Base-by-base conservation (phyloP, 2,113 vertebrate species). In the Cryptotis parvus region DNA sequence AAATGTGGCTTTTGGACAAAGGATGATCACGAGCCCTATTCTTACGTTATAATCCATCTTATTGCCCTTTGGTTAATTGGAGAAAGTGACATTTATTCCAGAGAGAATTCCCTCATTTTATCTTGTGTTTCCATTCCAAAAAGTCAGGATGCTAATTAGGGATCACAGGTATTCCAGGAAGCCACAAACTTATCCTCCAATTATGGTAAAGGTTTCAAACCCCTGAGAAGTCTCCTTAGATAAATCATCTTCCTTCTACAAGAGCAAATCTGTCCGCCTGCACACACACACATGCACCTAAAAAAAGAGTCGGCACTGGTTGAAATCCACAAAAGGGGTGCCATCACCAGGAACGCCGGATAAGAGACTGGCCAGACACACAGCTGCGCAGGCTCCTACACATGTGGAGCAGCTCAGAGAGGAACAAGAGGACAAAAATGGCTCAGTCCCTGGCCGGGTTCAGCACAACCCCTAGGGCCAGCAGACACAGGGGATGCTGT, bases 61-160 rank as follows among this genome's bases (percentile, higher is more conserved):
- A 45, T 1, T 91, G 94, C 90, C 93, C 94, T 96, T 96, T 94
- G 95, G 93, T 55, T 94, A 96, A 94, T 90, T 90, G 85, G 85
- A 96, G 91, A 92, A 92, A 80, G 76, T 95, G 88, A 43, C 94
- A 93, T 93, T 92, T 94, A 92, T 84, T 84, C 83, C 90, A 78
- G 73, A 52, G 84, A 94, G 90, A 90, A 92, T 91, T 84, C 78
- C 65, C 86, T 84, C 70, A 78, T 92, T 80, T 83, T 86, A 66
- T 52, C 76, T 94, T 1, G 1, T 89, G 66, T 86, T 94, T 92
- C 91, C 73, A 88, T 80, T 88, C 88, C 83, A 24, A 76, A n/a
- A 94, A 96, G 16, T 95, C 85, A 88, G 69, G 76, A 94, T 84
- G 88, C 92, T 95, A 93, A 95, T 94, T 84, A 94, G 77, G 85